A percentile compares a stretch with the other conserved stretches of the same genome.
These are phyloP conservation scores for Melanerpes aurifrons DNA, from an alignment of 2,113 vertebrate species.

Conservation along the genomic window DNA sequence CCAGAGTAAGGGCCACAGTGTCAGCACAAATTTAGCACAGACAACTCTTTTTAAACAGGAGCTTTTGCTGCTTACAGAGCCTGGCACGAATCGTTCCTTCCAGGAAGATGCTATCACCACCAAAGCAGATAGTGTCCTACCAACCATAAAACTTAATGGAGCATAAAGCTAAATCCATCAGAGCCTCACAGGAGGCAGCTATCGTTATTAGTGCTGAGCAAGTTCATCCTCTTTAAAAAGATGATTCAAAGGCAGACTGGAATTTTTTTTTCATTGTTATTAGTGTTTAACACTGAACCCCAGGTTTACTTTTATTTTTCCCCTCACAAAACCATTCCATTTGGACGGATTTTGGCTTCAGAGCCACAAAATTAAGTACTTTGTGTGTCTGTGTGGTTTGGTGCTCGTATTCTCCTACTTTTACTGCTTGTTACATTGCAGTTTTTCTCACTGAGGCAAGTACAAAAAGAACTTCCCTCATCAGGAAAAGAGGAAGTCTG, in stretches of 20 bases:
- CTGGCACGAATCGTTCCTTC: not conserved
- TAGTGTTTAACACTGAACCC: not conserved
- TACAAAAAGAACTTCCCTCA: not conserved
- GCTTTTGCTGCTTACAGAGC: not conserved
- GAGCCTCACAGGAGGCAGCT: not conserved
- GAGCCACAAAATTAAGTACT: rapidly evolving
- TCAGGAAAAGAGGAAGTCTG: not conserved
- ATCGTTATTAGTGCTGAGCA: not conserved
- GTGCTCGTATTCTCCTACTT: not conserved
- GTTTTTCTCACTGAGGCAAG: not conserved
- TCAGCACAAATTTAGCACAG: not conserved
- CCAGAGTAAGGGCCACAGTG: rapidly evolving
- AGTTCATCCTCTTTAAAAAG: not conserved
- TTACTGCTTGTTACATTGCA: not conserved
- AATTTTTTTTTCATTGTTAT: not conserved
- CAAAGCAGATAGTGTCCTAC: not conserved
- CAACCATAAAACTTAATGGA: not conserved
- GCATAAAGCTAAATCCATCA: not conserved
- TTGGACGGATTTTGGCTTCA: not conserved
- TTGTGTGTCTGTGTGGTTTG: not conserved
- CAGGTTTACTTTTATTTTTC: not conserved
- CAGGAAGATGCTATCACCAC: not conserved
- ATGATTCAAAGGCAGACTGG: not conserved
- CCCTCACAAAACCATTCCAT: not conserved
- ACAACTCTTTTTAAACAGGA: rapidly evolving